Evolutionary conservation across 2,797 vertebrate genomes (phyloP).

Genomic region (Danio jaintianensis): DNA sequence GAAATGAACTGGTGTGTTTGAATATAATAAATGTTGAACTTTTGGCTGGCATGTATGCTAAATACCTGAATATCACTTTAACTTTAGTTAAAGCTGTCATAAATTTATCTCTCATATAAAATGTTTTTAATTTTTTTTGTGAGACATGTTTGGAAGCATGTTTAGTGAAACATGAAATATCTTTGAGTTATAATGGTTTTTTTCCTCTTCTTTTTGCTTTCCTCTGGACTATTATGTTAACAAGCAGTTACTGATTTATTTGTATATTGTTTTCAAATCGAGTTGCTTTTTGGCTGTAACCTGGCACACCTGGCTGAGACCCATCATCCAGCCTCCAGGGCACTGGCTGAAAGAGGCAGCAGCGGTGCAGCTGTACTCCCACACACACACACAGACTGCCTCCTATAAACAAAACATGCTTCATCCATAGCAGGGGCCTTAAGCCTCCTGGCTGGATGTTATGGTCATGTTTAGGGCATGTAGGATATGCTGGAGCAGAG

Average conservation of each 20-base stretch:
- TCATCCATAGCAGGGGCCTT: constrained; percentile 14
- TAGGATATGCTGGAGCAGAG: neutral
- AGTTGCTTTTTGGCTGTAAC: constrained; percentile 49
- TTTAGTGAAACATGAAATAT: constrained; percentile 54
- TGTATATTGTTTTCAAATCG: constrained; percentile 59
- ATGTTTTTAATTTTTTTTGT: constrained; percentile 8
- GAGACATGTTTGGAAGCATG: constrained; percentile 37
- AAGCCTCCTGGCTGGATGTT: constrained; percentile 34
- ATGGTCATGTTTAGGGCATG: constrained; percentile 14
- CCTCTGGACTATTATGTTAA: constrained; percentile 48
- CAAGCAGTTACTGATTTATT: constrained; percentile 55
- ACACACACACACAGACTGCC: neutral
- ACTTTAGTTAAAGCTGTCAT: constrained; percentile 3
- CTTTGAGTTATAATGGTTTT: constrained; percentile 48
- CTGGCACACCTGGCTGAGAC: constrained; percentile 58
- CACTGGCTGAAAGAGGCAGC: constrained; percentile 31
- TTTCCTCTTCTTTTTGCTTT: constrained; percentile 44
- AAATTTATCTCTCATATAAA: neutral
- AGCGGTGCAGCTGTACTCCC: constrained; percentile 52
- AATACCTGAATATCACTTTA: constrained; percentile 30
- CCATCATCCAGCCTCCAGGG: constrained; percentile 51
- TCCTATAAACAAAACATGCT: constrained; percentile 39
- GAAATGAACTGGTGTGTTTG: constrained; percentile 10
- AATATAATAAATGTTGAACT: neutral
- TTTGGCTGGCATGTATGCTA: neutral